A percentile compares a stretch with the other conserved stretches of the same genome.
Conservation (phyloP, 2,888 invertebrate genomes). For the Tipula confusa region DNA sequence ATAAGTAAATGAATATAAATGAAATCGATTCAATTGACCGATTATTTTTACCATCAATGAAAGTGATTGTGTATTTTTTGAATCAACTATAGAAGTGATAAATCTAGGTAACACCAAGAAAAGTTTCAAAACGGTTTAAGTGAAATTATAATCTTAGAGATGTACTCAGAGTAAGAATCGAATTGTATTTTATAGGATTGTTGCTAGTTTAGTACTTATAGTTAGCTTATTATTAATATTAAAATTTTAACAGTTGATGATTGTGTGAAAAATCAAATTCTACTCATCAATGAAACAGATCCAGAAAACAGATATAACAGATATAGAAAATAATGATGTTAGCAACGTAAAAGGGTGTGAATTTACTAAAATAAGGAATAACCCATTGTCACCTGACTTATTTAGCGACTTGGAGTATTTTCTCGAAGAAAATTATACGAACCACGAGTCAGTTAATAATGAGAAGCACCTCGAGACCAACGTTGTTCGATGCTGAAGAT, state of each 20-base stretch:
- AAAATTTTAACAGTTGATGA: background rate
- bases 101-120: background rate
- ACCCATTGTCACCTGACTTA: background rate
- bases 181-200: background rate
- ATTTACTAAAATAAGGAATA: background rate
- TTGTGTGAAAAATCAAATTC: too few relatives aligned
- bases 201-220: background rate
- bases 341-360: background rate
- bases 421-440: background rate
- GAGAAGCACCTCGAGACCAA: too few relatives aligned
- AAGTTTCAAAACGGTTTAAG: background rate
- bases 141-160: background rate
- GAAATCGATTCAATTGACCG: too few relatives aligned
- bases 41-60: too few relatives aligned
- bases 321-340: background rate
- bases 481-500: too few relatives aligned
- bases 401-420: too few relatives aligned
- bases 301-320: too few relatives aligned
- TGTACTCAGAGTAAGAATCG: background rate
- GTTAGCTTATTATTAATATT: background rate
- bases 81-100: background rate
- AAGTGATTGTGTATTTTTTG: background rate
- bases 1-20: background rate
- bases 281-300: background rate
- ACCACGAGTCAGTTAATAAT: background rate